A percentile compares a stretch with the other conserved stretches of the same genome.
phyloP scores from a whole-genome alignment of 2,113 vertebrate species.

The Hystrix brachyura region DNA sequence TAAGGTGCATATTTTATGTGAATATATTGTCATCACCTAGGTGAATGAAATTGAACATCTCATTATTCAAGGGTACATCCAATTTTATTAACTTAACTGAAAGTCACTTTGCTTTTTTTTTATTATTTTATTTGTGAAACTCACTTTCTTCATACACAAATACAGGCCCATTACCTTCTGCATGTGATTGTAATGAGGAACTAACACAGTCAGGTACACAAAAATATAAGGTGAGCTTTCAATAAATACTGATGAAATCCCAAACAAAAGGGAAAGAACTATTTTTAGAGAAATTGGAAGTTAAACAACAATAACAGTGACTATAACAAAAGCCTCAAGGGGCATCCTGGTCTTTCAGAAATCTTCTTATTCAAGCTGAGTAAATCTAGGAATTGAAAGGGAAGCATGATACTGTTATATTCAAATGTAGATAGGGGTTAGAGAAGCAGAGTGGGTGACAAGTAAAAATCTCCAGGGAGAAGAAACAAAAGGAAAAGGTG shows the following conservation, averaged over 20 bases:
- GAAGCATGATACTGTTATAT: not conserved
- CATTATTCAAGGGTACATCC: not conserved
- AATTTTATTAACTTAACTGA: constrained; percentile 6
- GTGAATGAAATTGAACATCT: not conserved
- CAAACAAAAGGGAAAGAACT: not conserved
- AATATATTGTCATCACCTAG: not conserved
- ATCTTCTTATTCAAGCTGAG: not conserved
- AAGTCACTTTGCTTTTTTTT: not conserved
- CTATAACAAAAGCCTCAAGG: not conserved
- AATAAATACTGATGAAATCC: not conserved
- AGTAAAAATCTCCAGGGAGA: not conserved
- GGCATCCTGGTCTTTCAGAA: not conserved
- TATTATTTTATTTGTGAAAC: not conserved
- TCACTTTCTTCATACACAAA: not conserved
- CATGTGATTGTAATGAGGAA: not conserved
- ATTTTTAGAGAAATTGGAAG: not conserved
- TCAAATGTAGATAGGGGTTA: not conserved
- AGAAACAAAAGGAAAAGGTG: not conserved
- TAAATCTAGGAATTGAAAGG: not conserved
- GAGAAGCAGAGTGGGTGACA: not conserved
- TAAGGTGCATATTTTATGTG: not conserved
- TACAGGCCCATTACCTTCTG: not conserved
- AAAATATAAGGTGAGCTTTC: not conserved
- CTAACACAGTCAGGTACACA: not conserved
- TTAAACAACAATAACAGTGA: not conserved